Base-by-base conservation (phyloP, 2,797 vertebrate species). In the Coracias cyanogaster region DNA sequence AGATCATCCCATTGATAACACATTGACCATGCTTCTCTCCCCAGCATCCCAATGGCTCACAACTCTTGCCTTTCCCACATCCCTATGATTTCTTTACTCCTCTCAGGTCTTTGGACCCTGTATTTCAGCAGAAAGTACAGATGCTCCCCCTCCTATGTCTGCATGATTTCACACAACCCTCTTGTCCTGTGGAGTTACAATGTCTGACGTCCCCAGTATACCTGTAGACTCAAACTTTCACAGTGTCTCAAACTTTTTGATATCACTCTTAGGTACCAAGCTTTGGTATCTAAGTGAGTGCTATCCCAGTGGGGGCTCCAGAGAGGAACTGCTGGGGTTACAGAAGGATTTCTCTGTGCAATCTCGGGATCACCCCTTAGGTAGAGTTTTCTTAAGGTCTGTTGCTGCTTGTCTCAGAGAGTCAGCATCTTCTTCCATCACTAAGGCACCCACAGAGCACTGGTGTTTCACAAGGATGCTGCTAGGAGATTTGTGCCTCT, bases 81-180 rank as follows among this genome's bases (percentile, higher is more conserved):
- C 4, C 14, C 17, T 72, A 3, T 72, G 37, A 78, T 83, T 83
- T 79, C 31, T 69, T 78, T 39, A 29, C 11, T 93, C 6, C 25
- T 10, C 24, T 18, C 14, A 52, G 62, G 8, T 66, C 5, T 58
- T 52, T 91, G 57, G 28, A 60, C 25, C 31, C 31, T 52, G 25
- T 58, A 18, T 83, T 95, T 82, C 37, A 51, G 57, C 35, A 87
- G 15, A 33, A 93, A 89, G 12, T 41, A 77, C n/a, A 77, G 29
- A 86, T 64, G 7, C 2, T 16, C 49, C 45, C 79, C 7, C 37
- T 45, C 3, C 46, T 72, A 3, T 25, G 8, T 49, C 92, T 91
- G 52, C 37, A 31, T 49, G 51, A 62, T 89, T 91, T 74, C 54
- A 81, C 20, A 64, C 28, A 93, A 15, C 13, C 13, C 26, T 83